A percentile compares a stretch with the other conserved stretches of the same genome.
Evolutionary conservation across 1,140 invertebrate genomes (phyloP).

Genomic region (Cydia strobilella): DNA sequence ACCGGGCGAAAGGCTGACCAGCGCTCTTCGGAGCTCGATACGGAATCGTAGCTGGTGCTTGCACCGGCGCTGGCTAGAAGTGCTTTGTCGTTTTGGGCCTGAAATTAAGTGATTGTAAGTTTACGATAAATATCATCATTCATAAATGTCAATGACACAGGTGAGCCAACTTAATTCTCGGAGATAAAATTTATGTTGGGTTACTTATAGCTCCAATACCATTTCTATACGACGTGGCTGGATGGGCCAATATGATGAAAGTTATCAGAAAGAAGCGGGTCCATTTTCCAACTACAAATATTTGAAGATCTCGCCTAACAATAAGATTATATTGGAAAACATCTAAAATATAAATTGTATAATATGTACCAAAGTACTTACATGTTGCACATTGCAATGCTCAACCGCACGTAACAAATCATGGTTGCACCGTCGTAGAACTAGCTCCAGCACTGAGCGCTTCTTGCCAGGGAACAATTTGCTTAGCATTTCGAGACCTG

Average conservation of each 20-base stretch:
- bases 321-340: background rate
- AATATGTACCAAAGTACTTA: constrained; percentile 41
- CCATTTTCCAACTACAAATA: too few species aligned
- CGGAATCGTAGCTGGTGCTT: constrained; percentile 53
- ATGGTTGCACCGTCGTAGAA: constrained; percentile 91
- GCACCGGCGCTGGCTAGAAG: constrained; percentile 38
- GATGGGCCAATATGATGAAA: too few species aligned
- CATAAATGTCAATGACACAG: too few species aligned
- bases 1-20: constrained; percentile 75
- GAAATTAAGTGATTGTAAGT: constrained; percentile 27
- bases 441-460: constrained; percentile 91
- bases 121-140: too few species aligned
- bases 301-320: too few species aligned
- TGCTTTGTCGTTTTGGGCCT: constrained; percentile 57
- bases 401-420: constrained; percentile 88
- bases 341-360: constrained; percentile 10
- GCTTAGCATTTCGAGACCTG: constrained; percentile 88
- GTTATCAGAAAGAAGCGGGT: too few species aligned
- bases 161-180: too few species aligned
- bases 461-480: constrained; percentile 94
- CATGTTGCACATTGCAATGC: constrained; percentile 76
- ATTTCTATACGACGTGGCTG: too few species aligned
- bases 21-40: constrained; percentile 65
- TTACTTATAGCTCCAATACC: too few species aligned
- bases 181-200: too few species aligned